Percentiles rank a stretch among this genome's conserved stretches.
These are phyloP conservation scores for Helogale parvula DNA, from an alignment of 2,113 vertebrate species.

Conservation along the genomic window DNA sequence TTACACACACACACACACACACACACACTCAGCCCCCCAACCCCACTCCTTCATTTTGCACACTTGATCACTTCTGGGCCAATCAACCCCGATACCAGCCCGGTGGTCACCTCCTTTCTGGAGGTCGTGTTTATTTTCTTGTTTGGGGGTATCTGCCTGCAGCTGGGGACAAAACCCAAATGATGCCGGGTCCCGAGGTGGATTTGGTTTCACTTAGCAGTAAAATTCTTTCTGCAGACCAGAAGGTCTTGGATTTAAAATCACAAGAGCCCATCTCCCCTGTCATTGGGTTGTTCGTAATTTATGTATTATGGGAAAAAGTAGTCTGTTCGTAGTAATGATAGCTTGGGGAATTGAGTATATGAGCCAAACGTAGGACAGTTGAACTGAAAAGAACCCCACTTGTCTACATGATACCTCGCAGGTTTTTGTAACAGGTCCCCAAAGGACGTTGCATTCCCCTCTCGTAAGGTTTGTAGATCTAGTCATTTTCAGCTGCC, in stretches of 20 bases:
- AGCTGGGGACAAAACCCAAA: neutral
- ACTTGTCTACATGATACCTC: slow-evolving; percentile 50
- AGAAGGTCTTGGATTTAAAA: slow-evolving; percentile 69
- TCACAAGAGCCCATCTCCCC: slow-evolving; percentile 21
- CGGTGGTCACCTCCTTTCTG: neutral
- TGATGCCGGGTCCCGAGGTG: neutral
- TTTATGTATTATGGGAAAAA: slow-evolving; percentile 75
- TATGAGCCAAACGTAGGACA: slow-evolving; percentile 55
- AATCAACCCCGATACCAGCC: neutral
- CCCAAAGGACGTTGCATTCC: slow-evolving; percentile 18
- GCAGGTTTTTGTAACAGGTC: neutral
- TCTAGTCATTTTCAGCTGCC: slow-evolving; percentile 33
- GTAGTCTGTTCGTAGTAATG: slow-evolving; percentile 64
- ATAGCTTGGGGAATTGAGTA: slow-evolving; percentile 43
- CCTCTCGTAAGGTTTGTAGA: neutral
- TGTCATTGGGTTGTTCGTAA: slow-evolving; percentile 65
- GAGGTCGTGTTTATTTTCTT: neutral
- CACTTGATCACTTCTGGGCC: neutral
- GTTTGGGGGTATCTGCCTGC: neutral
- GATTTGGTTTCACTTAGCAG: slow-evolving; percentile 68
- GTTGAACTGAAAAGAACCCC: slow-evolving; percentile 64
- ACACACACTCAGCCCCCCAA: no score
- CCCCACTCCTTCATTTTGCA: neutral
- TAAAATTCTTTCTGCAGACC: slow-evolving; percentile 68
- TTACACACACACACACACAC: neutral